Evolutionary conservation across 2,888 invertebrate genomes (phyloP).

Genomic region (Andrena bucephala): DNA sequence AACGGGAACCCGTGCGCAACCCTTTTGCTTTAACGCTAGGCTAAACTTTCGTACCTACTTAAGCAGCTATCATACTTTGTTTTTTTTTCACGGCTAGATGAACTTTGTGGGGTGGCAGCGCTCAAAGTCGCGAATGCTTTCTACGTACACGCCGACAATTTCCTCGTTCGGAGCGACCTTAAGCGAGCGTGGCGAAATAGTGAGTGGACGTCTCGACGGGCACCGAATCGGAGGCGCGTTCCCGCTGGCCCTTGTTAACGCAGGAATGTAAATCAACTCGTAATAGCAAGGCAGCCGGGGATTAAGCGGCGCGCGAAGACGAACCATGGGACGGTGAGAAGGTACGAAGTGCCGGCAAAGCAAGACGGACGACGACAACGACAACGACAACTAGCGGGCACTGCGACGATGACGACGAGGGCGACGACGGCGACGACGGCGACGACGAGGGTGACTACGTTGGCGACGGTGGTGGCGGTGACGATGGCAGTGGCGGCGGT

Average conservation of each 20-base stretch:
- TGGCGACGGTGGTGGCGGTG: constrained; percentile 12
- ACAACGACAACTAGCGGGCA: constrained; percentile 27
- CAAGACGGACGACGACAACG: constrained; percentile 16
- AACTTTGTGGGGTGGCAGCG: neutral
- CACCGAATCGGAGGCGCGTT: constrained; percentile 52
- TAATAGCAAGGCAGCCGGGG: constrained; percentile 68
- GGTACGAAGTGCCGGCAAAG: constrained; percentile 53
- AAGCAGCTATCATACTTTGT: neutral
- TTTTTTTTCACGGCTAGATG: constrained; percentile 26
- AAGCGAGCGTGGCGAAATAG: constrained; percentile 7
- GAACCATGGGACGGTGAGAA: constrained; percentile 51
- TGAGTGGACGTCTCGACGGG: constrained; percentile 8
- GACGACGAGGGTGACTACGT: constrained; percentile 33
- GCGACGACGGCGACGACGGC: constrained; percentile 24
- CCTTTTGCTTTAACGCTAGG: constrained; percentile 43
- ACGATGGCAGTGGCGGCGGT: constrained; percentile 24
- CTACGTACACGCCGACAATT: neutral
- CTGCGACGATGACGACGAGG: constrained; percentile 20
- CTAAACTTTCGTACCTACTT: neutral
- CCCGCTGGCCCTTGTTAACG: constrained; percentile 68
- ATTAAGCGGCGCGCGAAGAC: constrained; percentile 68
- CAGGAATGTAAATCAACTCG: constrained; percentile 71
- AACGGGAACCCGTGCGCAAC: constrained; percentile 45
- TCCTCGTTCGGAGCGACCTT: neutral
- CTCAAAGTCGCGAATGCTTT: neutral